Base-by-base conservation (phyloP, 2,113 vertebrate genomes). In the Rhinoderma darwinii region DNA sequence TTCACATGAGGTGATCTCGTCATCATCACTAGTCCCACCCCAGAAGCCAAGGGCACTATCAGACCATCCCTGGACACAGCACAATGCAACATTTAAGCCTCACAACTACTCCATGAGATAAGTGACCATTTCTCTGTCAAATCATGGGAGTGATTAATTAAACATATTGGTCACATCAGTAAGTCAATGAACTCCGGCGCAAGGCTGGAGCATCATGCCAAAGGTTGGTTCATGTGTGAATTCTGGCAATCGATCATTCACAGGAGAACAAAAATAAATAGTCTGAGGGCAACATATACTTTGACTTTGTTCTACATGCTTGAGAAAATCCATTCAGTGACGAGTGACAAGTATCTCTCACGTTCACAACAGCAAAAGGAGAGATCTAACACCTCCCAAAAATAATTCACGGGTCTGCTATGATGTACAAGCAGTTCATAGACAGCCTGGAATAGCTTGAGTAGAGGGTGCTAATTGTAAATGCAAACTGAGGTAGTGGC, bases 151-250 rank as follows among this genome's bases (percentile, higher is more conserved):
- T 27, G 32, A 63, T 81, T 61, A 81, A 35, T 61, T 63, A 81
- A 81, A 35, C 20, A 81, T 43, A 59, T 51, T 80, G 10, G 11
- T 43, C 25, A 17, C 35, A 27, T 15, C 37, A 77, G 59, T 47
- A 56, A 68, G 73, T 78, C 74, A 86, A 25, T 86, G 84, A 86
- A 56, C 84, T 35, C 51, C 74, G 1, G 84, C 4, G 47, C 84
- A 78, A 50, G 59, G 74, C 51, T 51, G 43, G 56, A 68, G 43
- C 56, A 84, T 63, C 54, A 47, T 76, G 32, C 39, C 59, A 76
- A 76, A 84, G 72, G 83, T 84, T 76, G 54, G 7, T 9, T 84
- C 27, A 47, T 25, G 30, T 73, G 83, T 76, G 54, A 30, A 75
- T 44, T 56, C 8, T 44, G 51, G 10, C 73, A 54, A 22, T 43